Evolutionary conservation across 1,140 invertebrate genomes (phyloP), one percentile per base, ranked within the genome.

Genomic region (Drosophila setifemur): DNA sequence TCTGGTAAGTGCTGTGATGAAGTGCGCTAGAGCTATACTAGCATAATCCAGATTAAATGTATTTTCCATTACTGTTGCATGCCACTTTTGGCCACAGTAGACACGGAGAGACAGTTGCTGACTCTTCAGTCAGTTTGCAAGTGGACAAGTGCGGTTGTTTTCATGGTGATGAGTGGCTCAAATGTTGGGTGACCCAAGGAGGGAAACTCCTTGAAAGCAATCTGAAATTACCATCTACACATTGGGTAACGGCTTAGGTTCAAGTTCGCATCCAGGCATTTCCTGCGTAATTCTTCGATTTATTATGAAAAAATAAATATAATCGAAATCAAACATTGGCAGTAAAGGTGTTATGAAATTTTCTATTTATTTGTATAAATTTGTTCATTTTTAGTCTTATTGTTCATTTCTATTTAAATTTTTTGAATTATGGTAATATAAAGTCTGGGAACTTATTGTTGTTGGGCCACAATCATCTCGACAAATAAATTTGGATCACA

Each of bases 11-110:
- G 53, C 55, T 42, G 55, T n/a, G 55, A 58, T 60, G 52, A 64
- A 64, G 60, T 64, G 33, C 55, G n/a, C 31, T 33, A 29, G n/a
- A 49, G 55, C 9, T 64, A 63, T 64, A 40, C 5, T 23, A 25
- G 12, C 43, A 64, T 49, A 66, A 66, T 25, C 61, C 57, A 64
- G 61, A 66, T 66, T 66, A 66, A 66, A 64, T 64, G 61, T 66
- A 66, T 64, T 66, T 66, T 64, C 61, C 61, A 66, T 64, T 66
- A 66, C 61, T 40, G 61, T 66, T 66, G 61, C 58, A 66, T 66
- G 61, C 58, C 58, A 66, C 58, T 66, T 66, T 64, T 9, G 61
- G 42, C 33, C 33, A 48, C n/a, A 48, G 55, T 29, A 47, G 60
- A 63, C 60, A 48, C 60, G 12, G 19, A 58, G 18, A 61, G 54